phyloP scores from a whole-genome alignment of 2,113 vertebrate species.

The Rhipidura dahli region DNA sequence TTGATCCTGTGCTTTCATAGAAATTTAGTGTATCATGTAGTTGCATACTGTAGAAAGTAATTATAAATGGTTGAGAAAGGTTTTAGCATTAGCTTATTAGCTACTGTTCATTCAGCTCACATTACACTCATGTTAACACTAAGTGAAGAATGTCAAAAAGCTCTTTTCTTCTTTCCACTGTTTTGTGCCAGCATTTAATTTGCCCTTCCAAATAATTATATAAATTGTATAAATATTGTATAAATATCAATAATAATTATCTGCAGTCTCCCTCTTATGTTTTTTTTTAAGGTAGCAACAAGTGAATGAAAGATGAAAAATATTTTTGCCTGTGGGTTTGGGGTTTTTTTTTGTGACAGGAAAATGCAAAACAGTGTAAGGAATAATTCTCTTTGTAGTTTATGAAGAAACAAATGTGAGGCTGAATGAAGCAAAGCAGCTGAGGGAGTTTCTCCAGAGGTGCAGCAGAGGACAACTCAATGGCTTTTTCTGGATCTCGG shows the following conservation, averaged over 20 bases:
- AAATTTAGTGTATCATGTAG: neutral
- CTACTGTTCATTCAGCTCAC: neutral
- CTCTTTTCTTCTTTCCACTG: neutral
- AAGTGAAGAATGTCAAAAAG: neutral
- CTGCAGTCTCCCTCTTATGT: neutral
- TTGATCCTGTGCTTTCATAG: neutral
- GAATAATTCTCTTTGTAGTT: neutral
- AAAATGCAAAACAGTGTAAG: neutral
- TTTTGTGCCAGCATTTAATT: neutral
- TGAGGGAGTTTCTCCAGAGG: neutral
- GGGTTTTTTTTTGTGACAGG: rapidly evolving
- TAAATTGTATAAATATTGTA: neutral
- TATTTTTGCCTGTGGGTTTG: neutral
- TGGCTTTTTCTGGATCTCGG: rapidly evolving
- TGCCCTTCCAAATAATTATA: neutral
- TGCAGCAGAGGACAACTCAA: neutral
- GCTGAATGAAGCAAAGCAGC: neutral
- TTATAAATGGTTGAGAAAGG: neutral
- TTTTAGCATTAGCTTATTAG: neutral
- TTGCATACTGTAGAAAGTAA: neutral
- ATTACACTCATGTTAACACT: neutral
- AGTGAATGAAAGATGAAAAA: neutral
- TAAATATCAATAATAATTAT: neutral
- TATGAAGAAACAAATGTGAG: neutral
- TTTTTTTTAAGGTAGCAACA: neutral